Base-by-base conservation (phyloP, 2,888 invertebrate species). In the Rugalucina vietnamica region DNA sequence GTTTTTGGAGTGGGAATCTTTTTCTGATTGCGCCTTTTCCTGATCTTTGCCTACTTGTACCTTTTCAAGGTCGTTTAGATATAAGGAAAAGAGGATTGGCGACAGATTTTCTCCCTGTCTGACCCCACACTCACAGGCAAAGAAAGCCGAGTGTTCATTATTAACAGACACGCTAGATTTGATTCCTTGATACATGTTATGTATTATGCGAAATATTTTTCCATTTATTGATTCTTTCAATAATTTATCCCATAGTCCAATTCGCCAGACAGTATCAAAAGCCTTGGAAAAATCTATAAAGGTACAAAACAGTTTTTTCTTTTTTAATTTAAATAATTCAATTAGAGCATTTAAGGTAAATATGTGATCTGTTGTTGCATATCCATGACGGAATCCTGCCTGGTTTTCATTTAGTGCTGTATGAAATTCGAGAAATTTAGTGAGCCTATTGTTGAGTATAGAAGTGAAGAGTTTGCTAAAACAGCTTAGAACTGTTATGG, bases 101-200 rank as follows among this genome's bases (percentile, higher is more conserved):
- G 69, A 73, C 27, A 78, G 39, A 39, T 74, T 78, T 74, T 74
- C 82, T 8, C 82, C 78, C 27, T 78, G 82, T 4, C 82, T 24
- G 32, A 82, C 82, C 3, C 78, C 82, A n/a, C 54, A 76, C 32
- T 74, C 65, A 24, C 29, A 77, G 12, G n/a, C 14, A 36, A 77
- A 82, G n/a, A 27, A 71, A 2, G 27, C 5, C 12, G 82, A 78
- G 10, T 21, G 5, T 29, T 39, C 8, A 12, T 72, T 76, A 49
- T 79, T 57, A 14, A 70, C 29, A 39, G 54, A 43, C 1, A 79
- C 50, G 36, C 79, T 70, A 14, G 83, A 80, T 50, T 84, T 80
- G 5, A 84, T 84, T 14, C 70, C 37, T 39, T 76, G 12, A 27
- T 83, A 83, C 79, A 84, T 80, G 24, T 80, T 76, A 37, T 69